Conservation (phyloP, 1,140 invertebrate genomes). For the Heliconius hermathena region DNA sequence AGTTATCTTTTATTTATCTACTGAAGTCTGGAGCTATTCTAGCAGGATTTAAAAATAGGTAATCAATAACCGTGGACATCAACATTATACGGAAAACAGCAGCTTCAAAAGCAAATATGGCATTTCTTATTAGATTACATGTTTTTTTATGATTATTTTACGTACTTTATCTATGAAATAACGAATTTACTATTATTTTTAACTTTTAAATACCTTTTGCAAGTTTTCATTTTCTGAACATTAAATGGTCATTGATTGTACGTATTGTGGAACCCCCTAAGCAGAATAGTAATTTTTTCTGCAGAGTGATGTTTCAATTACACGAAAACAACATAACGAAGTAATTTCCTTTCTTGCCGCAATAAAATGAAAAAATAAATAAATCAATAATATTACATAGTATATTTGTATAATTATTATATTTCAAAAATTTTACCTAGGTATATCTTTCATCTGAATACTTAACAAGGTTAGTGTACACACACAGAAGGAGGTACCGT, state of each 20-base stretch:
- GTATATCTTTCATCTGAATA: neutral
- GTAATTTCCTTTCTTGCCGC: neutral
- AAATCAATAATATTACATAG: too few relatives aligned
- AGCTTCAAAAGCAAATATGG: neutral
- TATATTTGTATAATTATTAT: neutral
- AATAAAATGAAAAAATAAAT: neutral
- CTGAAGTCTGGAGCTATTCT: constrained; percentile 28
- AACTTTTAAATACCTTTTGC: too few relatives aligned
- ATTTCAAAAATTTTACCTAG: neutral
- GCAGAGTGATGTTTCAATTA: too few relatives aligned
- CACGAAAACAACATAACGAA: too few relatives aligned
- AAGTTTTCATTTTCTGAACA: too few relatives aligned
- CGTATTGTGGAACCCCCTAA: too few relatives aligned
- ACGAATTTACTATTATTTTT: neutral
- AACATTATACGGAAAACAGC: neutral
- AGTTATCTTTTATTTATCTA: constrained; percentile 45
- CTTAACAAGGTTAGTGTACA: constrained; percentile 20
- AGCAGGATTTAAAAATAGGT: constrained; percentile 47
- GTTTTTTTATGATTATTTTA: neutral
- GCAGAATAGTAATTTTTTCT: too few relatives aligned
- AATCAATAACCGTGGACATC: constrained; percentile 22
- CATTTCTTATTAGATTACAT: neutral
- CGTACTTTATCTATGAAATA: neutral
- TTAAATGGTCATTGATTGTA: too few relatives aligned
- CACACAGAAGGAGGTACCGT: constrained; percentile 35